phyloP scores from a whole-genome alignment of 2,113 vertebrate genomes.

The Hiodon alosoides region DNA sequence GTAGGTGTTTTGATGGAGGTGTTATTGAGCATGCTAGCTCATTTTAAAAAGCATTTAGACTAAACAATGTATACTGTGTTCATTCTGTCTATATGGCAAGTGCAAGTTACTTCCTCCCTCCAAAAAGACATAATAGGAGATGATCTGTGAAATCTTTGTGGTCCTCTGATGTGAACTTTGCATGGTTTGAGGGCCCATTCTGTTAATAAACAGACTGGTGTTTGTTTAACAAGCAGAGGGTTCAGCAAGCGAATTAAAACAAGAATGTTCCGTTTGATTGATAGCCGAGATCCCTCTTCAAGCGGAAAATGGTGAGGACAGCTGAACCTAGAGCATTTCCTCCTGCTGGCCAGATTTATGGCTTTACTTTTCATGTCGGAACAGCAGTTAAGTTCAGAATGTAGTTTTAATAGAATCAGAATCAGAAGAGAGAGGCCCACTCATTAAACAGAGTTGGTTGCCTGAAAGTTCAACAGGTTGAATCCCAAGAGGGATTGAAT shows the following conservation, averaged over 20 bases:
- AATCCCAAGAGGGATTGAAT: not conserved
- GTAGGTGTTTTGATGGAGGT: no score
- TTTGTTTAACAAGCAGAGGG: constrained; percentile 9
- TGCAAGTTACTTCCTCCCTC: no score
- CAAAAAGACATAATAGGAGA: not conserved
- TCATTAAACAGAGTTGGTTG: no score
- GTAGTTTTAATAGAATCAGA: no score
- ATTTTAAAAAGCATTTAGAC: constrained; percentile 54
- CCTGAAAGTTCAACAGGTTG: no score
- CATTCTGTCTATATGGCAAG: constrained; percentile 53
- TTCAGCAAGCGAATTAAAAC: constrained; percentile 20
- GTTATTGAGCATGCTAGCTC: constrained; percentile 48
- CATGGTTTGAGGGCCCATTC: not conserved
- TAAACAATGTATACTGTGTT: constrained; percentile 48
- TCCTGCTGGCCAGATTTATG: not conserved
- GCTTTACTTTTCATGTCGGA: not conserved
- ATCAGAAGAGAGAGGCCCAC: no score
- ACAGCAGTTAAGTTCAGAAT: not conserved
- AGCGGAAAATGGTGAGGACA: not conserved
- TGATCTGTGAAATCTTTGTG: constrained; percentile 18
- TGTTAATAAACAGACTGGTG: constrained; percentile 3
- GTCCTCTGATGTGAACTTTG: constrained; percentile 29
- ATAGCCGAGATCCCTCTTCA: not conserved
- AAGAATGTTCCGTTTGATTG: constrained; percentile 7
- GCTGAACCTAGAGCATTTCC: not conserved